Percentiles rank a stretch among this genome's conserved stretches.
phyloP scores from a whole-genome alignment of 2,888 invertebrate genomes.

The Microctonus aethiopoides region DNA sequence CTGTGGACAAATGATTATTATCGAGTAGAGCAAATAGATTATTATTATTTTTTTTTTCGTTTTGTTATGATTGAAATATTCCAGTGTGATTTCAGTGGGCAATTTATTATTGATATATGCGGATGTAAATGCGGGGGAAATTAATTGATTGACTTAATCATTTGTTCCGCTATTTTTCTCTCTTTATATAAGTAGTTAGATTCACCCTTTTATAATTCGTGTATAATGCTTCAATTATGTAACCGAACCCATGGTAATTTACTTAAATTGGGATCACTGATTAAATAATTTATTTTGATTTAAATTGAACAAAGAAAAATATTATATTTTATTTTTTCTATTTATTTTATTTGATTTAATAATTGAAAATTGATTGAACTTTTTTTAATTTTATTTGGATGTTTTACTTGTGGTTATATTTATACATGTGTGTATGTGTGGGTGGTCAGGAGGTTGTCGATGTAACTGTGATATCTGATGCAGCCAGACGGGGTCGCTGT shows the following conservation, averaged over 20 bases:
- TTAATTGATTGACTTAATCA: neutral
- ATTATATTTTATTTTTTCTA: neutral
- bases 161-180: neutral
- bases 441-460: constrained; percentile 3
- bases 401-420: neutral
- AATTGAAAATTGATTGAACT: neutral
- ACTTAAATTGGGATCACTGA: neutral
- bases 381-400: neutral
- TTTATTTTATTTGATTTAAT: no score
- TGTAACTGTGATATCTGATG: constrained; percentile 21
- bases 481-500: constrained; percentile 47
- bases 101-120: neutral
- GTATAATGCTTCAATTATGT: neutral
- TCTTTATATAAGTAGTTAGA: neutral
- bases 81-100: neutral
- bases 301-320: neutral
- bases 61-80: neutral
- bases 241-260: neutral
- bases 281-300: neutral
- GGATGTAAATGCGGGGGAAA: neutral
- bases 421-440: neutral
- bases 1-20: neutral
- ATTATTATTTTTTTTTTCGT: neutral
- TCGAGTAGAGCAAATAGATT: neutral
- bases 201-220: neutral